Evolutionary conservation across 2,797 vertebrate genomes (phyloP), one percentile per base, ranked within the genome.

Genomic region (Orestias chungarensis): DNA sequence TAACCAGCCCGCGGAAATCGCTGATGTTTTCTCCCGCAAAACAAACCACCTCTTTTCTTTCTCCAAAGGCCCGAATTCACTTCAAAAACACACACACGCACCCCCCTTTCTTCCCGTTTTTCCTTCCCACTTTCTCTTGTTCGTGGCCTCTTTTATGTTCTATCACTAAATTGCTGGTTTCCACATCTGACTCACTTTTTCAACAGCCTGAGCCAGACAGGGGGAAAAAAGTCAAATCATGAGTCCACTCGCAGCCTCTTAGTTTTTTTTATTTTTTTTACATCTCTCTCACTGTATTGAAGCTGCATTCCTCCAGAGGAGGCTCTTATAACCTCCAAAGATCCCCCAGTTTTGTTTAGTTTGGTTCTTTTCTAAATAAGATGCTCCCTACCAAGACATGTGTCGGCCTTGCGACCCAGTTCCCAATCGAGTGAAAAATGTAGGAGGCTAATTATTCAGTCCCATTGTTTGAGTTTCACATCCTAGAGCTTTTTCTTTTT

Each of bases 141-240:
- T 88, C 79, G 61, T 84, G 79, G 85, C 83, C 80, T 64, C 71
- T 82, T 67, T 78, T 80, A 83, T 79, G 72, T 71, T 75, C 86
- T 82, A 87, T 89, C 83, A 87, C 86, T 73, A 82, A 89, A 82
- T 91, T 71, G 67, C 79, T 80, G 74, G 87, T 92, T 91, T 93
- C 90, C 88, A 89, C 86, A 87, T 90, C 87, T 93, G 93, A 94
- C 88, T 93, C 91, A 93, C 80, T 93, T 89, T 91, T 93, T 93
- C 88, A 90, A 84, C 78, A 88, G 81, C 79, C 71, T 75, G 83
- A 81, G 90, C 93, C 90, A 93, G 89, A 91, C 85, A 76, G 82
- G 78, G 14, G 50, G 54, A 64, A 85, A 73, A 81, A 86, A 86
- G 84, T 85, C 76, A 82, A 86, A 80, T 23, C 82, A 84, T 82